Base-by-base conservation (phyloP, 1,140 invertebrate species). In the Drosophila nigrodunni region DNA sequence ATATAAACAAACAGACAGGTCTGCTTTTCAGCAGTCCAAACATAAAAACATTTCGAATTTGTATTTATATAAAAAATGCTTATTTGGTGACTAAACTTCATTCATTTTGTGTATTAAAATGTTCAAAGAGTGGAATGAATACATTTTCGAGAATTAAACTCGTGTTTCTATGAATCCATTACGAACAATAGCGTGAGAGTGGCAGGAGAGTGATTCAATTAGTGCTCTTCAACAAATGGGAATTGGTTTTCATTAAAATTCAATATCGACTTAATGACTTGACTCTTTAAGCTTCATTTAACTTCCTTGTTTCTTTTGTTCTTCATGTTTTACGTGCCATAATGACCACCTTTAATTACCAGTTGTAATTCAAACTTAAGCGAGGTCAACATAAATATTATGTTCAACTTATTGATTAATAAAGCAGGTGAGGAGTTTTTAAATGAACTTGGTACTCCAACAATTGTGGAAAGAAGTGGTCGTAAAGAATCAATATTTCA, bases 211-310 rank as follows among this genome's bases (percentile, higher is more conserved):
- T 57, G 30, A 35, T 66, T 67, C 35, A 68, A 60, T 59, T 59
- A 50, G 10, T 59, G 18, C 10, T 47, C 34, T 21, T 13, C 2
- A 52, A 15, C 30, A 35, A 30, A 54, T 61, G 25, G 13, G 52
- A 70, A 44, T 61, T 35, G 35, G 15, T 52, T 54, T 62, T 61
- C 52, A 70, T 70, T 70, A 61, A 70, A 62, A 61, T 55, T 55
- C 67, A 70, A 70, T 70, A 41, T 62, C 18, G 13, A 55, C n/a
- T 37, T 74, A 69, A 74, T 74, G 57, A 62, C 65, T 57, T 50
- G 50, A 9, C 58, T 41, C 37, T 39, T 43, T 54, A 37, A 57
- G 72, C 58, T 59, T 70, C 52, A 74, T 74, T 74, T 64, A 70
- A 70, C 66, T 35, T 54, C 10, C 50, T 54, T 54, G n/a, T 54